A percentile compares a stretch with the other conserved stretches of the same genome.
Evolutionary conservation across 2,797 vertebrate species (phyloP).

Genomic region (Miichthys miiuy): DNA sequence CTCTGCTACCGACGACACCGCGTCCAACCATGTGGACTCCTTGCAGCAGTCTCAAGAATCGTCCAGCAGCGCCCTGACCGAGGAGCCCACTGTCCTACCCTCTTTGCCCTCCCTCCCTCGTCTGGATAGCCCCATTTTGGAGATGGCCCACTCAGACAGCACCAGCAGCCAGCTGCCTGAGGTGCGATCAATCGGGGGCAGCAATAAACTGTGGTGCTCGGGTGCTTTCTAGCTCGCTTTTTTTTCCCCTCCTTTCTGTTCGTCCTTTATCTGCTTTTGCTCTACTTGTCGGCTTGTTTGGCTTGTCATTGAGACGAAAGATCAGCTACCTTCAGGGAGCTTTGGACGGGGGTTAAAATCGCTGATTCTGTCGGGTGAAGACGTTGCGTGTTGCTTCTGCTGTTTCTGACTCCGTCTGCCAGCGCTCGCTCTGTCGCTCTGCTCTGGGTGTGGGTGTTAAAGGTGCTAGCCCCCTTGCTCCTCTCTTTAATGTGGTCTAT

Average conservation of each 20-base stretch:
- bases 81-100: slow-evolving; percentile 88
- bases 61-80: slow-evolving; percentile 89
- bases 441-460: slow-evolving; percentile 63
- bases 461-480: slow-evolving; percentile 14
- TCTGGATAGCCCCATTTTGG: slow-evolving; percentile 91
- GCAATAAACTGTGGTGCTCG: slow-evolving; percentile 91
- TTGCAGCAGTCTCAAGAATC: slow-evolving; percentile 94
- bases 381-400: slow-evolving; percentile 24
- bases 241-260: slow-evolving; percentile 3
- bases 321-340: slow-evolving; percentile 34
- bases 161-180: slow-evolving; percentile 99
- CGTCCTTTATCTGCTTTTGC: slow-evolving; percentile 51
- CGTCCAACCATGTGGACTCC: slow-evolving; percentile 91
- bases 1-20: slow-evolving; percentile 89
- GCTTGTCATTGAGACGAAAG: slow-evolving; percentile 37
- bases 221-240: slow-evolving; percentile 83
- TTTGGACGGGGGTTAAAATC: slow-evolving; percentile 26
- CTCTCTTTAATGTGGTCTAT: slow-evolving; percentile 14
- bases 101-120: slow-evolving; percentile 77
- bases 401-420: slow-evolving; percentile 34
- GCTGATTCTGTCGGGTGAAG: slow-evolving; percentile 25
- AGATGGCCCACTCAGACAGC: slow-evolving; percentile 93
- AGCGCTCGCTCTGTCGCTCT: slow-evolving; percentile 48
- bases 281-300: slow-evolving; percentile 50
- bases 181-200: slow-evolving; percentile 92